A percentile compares a stretch with the other conserved stretches of the same genome.
These are phyloP conservation scores for Acipenser transmontanus DNA, from an alignment of 2,797 vertebrate genomes.

Conservation along the genomic window DNA sequence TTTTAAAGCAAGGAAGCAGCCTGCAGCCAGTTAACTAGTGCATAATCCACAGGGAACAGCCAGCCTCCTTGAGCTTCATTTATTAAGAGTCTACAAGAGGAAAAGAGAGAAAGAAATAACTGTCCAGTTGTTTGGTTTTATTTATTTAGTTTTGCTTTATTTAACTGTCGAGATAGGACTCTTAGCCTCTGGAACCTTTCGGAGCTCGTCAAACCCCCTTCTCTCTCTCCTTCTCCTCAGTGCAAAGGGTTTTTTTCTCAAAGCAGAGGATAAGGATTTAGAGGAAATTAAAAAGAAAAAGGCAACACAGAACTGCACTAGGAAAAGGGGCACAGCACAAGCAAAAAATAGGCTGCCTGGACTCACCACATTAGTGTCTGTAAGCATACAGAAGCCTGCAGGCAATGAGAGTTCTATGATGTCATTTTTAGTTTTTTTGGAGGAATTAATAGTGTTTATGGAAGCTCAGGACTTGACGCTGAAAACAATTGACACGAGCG, in stretches of 20 bases:
- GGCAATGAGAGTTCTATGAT: slow-evolving; percentile 10
- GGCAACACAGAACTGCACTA: no score
- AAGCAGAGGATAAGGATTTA: no score
- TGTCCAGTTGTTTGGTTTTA: no score
- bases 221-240: no score
- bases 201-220: no score
- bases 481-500: slow-evolving; percentile 5
- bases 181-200: no score
- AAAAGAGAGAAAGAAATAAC: slow-evolving; percentile 17
- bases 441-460: slow-evolving; percentile 3
- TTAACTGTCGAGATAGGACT: no score
- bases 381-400: slow-evolving; percentile 8
- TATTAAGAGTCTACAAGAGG: slow-evolving; percentile 38
- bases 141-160: no score
- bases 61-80: slow-evolving; percentile 34
- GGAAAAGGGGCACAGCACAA: not conserved
- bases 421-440: slow-evolving; percentile 3
- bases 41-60: slow-evolving; percentile 43
- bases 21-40: slow-evolving; percentile 52
- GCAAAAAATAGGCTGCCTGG: slow-evolving; percentile 1
- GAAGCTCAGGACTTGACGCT: slow-evolving; percentile 1
- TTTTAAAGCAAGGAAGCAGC: slow-evolving; percentile 46
- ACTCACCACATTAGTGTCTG: not conserved
- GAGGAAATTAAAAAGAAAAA: no score
- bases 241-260: no score